Evolutionary conservation across 2,797 vertebrate genomes (phyloP).

Genomic region (Leuciscus waleckii): DNA sequence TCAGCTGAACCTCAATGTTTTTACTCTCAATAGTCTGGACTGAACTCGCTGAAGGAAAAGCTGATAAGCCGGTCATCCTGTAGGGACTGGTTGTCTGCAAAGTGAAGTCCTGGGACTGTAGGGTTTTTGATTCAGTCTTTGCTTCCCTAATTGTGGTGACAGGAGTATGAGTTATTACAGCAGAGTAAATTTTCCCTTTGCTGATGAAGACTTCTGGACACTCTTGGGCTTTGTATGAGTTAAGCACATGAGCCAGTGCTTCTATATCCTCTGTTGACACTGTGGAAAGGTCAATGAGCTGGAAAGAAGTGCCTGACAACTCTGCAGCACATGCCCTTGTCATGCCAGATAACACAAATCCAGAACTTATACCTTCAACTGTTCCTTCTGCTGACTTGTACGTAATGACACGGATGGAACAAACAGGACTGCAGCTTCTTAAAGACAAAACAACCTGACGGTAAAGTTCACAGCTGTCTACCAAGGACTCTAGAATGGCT

Average conservation of each 20-base stretch:
- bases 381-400: constrained; percentile 78
- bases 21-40: constrained; percentile 55
- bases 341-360: constrained; percentile 85
- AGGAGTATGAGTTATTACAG: constrained; percentile 73
- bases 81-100: constrained; percentile 83
- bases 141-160: constrained; percentile 48
- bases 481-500: constrained; percentile 71
- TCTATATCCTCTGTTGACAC: constrained; percentile 77
- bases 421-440: constrained; percentile 66
- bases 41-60: constrained; percentile 57
- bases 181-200: constrained; percentile 73
- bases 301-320: constrained; percentile 73
- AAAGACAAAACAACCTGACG: constrained; percentile 80
- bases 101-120: constrained; percentile 63
- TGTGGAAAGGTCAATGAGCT: constrained; percentile 80
- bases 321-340: constrained; percentile 80
- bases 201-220: constrained; percentile 82
- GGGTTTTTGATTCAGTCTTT: constrained; percentile 41
- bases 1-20: constrained; percentile 79
- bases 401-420: constrained; percentile 79
- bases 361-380: constrained; percentile 82
- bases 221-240: constrained; percentile 62
- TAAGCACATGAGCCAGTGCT: constrained; percentile 76
- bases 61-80: constrained; percentile 71
- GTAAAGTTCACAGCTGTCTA: constrained; percentile 82